Base-by-base conservation (phyloP, 2,113 vertebrate species). In the Genyomyrus donnyi region DNA sequence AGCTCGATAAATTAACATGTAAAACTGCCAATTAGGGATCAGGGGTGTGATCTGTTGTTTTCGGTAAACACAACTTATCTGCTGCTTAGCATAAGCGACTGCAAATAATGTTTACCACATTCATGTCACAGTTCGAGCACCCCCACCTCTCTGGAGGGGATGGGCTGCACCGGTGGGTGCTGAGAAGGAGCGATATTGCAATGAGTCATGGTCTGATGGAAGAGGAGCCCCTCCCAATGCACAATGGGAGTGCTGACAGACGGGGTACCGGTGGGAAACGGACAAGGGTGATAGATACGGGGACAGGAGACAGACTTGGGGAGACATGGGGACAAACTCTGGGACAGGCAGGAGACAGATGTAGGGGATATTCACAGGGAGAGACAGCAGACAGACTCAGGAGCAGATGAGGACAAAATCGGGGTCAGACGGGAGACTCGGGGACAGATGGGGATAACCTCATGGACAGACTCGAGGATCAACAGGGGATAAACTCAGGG, bases 11-110 rank as follows among this genome's bases (percentile, higher is more conserved):
- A 83, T 89, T 80, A 89, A 89, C 88, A 89, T 89, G 88, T 80
- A 89, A 84, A 89, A 83, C 88, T 89, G 88, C 88, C 88, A 89
- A 83, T 89, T 89, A 89, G 88, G 88, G 88, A 89, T 77, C 74
- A 66, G 74, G 88, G 49, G 88, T 52, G 70, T 42, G 70, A 56
- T 56, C 74, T 84, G 88, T 89, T 89, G 88, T 89, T 89, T 89
- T 89, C 88, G 10, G 88, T 89, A 89, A 89, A 89, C 88, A 83
- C 88, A 42, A 50, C 88, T 83, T 89, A 89, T 89, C 88, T 83
- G 50, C 50, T 53, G 88, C 50, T 89, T 80, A 77, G 50, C 88
- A 89, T 56, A 89, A 89, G 50, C 50, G 50, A 56, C 48, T 66
- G 77, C 74, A 84, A 89, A 89, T 84, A 77, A 56, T 56, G 70